These are phyloP conservation scores for Urophycis tenuis DNA, from an alignment of 2,797 vertebrate species.

Conservation along the genomic window DNA sequence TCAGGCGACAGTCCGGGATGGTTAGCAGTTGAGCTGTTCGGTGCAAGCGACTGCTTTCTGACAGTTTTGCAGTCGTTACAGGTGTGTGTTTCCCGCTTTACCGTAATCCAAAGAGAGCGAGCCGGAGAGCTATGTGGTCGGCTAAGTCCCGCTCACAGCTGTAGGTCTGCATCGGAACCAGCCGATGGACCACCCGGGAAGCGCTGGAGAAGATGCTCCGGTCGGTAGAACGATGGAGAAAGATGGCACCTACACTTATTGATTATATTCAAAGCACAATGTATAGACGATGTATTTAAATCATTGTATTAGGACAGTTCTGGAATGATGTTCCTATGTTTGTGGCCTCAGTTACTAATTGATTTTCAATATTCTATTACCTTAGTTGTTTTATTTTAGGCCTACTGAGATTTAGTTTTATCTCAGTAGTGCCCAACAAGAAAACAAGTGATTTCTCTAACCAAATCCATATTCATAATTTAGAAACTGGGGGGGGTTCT, in stretches of 20 bases:
- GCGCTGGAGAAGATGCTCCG: background rate
- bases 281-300: background rate
- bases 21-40: background rate
- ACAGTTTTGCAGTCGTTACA: background rate
- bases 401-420: background rate
- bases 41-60: no score
- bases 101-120: background rate
- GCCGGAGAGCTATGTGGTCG: conserved; percentile 33
- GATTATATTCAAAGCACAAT: background rate
- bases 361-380: background rate
- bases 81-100: background rate
- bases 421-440: background rate
- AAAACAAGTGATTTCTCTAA: background rate
- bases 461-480: background rate
- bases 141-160: conserved; percentile 40
- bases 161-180: conserved; percentile 39
- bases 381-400: background rate
- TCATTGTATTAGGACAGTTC: background rate
- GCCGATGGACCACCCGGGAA: conserved; percentile 33
- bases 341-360: background rate
- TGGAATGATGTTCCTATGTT: background rate
- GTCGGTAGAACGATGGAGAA: background rate
- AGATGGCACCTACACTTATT: background rate
- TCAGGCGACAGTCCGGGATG: background rate
- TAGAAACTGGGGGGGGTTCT: background rate